Percentiles rank a stretch among this genome's conserved stretches.
phyloP scores from a whole-genome alignment of 2,888 invertebrate species.

The Phragmatobia fuliginosa region DNA sequence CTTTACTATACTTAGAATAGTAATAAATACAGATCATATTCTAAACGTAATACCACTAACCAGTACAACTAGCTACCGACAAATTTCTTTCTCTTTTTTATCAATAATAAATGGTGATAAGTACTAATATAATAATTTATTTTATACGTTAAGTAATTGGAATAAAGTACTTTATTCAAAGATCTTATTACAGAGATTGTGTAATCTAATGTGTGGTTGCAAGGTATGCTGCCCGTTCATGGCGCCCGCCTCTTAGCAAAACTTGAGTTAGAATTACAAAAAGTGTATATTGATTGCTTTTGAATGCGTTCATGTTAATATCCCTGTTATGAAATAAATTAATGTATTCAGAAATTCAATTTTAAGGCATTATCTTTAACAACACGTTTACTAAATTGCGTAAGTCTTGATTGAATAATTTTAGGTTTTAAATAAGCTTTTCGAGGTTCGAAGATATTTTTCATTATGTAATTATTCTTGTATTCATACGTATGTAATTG shows the following conservation, averaged over 20 bases:
- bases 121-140: slow-evolving; percentile 18
- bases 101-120: slow-evolving; percentile 13
- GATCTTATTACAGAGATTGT: slow-evolving; percentile 15
- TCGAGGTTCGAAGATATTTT: background rate
- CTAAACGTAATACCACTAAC: slow-evolving; percentile 6
- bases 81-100: slow-evolving; percentile 15
- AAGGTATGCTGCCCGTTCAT: slow-evolving; percentile 21
- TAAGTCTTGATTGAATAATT: slow-evolving; percentile 13
- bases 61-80: background rate
- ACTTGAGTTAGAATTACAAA: slow-evolving; percentile 7
- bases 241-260: slow-evolving; percentile 10
- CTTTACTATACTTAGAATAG: background rate
- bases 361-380: slow-evolving; percentile 1
- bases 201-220: slow-evolving; percentile 19
- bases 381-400: slow-evolving; percentile 10
- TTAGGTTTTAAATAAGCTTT: slow-evolving; percentile 9
- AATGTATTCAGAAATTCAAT: slow-evolving; percentile 3
- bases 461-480: background rate
- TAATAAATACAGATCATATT: background rate
- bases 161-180: slow-evolving; percentile 13
- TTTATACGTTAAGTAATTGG: background rate
- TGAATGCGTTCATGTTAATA: slow-evolving; percentile 9
- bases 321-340: slow-evolving; percentile 18
- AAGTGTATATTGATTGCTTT: slow-evolving; percentile 22
- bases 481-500: background rate